Conservation (phyloP, 2,797 vertebrate genomes). For the Cyclura pinguis region DNA sequence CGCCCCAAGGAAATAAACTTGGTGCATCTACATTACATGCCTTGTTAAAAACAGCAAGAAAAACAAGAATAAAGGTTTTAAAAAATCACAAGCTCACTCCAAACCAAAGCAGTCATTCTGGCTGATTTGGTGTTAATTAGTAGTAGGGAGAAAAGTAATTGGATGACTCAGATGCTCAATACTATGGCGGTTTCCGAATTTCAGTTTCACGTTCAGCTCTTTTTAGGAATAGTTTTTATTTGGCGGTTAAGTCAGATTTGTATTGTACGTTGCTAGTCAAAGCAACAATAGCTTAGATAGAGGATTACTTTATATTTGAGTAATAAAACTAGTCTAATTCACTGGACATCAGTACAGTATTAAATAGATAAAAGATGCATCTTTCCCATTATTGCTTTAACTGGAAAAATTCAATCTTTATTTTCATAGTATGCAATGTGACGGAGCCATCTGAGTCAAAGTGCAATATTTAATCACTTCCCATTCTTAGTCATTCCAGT, state of each 20-base stretch:
- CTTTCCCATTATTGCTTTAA: background rate
- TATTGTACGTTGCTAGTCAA: background rate
- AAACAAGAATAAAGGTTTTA: background rate
- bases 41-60: slow-evolving; percentile 71
- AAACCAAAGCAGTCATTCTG: slow-evolving; percentile 77
- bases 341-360: background rate
- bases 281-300: accelerated
- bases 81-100: slow-evolving; percentile 71
- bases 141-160: slow-evolving; percentile 80
- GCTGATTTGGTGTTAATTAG: slow-evolving; percentile 80
- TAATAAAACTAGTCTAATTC: background rate
- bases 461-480: slow-evolving; percentile 79
- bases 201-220: slow-evolving; percentile 83
- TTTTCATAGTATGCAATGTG: slow-evolving; percentile 48
- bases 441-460: slow-evolving; percentile 80
- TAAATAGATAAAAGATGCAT: background rate
- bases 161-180: slow-evolving; percentile 81
- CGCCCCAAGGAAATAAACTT: slow-evolving; percentile 66
- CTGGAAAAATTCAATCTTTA: slow-evolving; percentile 6
- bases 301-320: background rate
- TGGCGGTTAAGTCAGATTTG: slow-evolving; percentile 70
- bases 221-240: slow-evolving; percentile 84
- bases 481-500: slow-evolving; percentile 89
- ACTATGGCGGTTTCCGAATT: slow-evolving; percentile 80
- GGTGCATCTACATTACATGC: slow-evolving; percentile 67